Conservation (phyloP, 1,140 invertebrate species). For the Galleria mellonella region DNA sequence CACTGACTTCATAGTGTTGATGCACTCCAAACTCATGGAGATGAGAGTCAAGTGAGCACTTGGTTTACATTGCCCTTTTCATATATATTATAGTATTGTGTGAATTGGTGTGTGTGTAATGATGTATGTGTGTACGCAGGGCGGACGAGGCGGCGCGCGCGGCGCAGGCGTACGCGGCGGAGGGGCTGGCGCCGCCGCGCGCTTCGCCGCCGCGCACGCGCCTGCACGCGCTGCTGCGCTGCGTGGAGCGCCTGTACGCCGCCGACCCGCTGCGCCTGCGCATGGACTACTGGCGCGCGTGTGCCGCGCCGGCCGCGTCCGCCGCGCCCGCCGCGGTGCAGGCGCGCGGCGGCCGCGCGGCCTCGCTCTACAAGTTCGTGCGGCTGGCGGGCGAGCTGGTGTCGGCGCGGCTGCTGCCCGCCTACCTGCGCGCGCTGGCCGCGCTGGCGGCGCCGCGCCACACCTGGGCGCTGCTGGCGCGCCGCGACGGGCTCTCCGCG, state of each 20-base stretch:
- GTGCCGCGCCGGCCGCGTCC: constrained; percentile 69
- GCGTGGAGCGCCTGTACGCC: constrained; percentile 86
- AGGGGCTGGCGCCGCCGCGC: constrained; percentile 87
- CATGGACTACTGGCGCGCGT: constrained; percentile 89
- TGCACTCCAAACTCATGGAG: constrained; percentile 88
- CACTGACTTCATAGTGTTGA: constrained; percentile 93
- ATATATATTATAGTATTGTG: background rate
- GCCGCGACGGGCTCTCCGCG: constrained; percentile 73
- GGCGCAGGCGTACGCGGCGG: constrained; percentile 85
- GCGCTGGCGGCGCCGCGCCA: constrained; percentile 87
- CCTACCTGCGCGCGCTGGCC: constrained; percentile 91
- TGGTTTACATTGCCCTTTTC: background rate
- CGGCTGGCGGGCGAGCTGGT: constrained; percentile 90
- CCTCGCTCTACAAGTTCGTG: constrained; percentile 93
- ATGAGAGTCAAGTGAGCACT: constrained; percentile 67
- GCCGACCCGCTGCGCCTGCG: constrained; percentile 83
- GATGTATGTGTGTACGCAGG: too few relatives aligned
- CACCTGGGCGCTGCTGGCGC: constrained; percentile 91
- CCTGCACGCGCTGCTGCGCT: constrained; percentile 88
- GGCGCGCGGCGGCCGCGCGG: constrained; percentile 81
- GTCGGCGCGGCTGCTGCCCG: constrained; percentile 88
- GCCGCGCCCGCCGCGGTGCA: constrained; percentile 71
- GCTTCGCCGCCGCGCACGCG: constrained; percentile 85
- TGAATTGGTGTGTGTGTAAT: too few relatives aligned
- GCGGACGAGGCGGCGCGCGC: constrained; percentile 93